Conservation (phyloP, 1,140 invertebrate species). For the Homarus americanus region DNA sequence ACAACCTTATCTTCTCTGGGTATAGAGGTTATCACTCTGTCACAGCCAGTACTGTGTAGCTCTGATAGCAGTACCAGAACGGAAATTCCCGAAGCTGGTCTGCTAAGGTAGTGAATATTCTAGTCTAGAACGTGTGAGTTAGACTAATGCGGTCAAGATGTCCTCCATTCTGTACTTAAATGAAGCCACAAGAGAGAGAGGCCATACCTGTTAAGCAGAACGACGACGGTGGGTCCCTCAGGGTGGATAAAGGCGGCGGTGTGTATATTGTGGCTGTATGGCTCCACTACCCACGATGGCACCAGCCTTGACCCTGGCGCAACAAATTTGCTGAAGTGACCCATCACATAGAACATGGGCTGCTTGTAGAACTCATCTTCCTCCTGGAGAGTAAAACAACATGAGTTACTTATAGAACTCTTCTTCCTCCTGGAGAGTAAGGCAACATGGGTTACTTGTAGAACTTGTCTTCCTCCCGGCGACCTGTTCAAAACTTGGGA, state of each 20-base stretch:
- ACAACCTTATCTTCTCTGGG: no score
- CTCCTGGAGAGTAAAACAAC: not conserved
- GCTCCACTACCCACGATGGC: not conserved
- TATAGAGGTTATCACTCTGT: no score
- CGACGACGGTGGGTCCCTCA: slow-evolving; percentile 87
- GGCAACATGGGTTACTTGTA: not conserved
- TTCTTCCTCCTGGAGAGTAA: not conserved
- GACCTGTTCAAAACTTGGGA: no score
- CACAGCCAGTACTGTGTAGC: no score
- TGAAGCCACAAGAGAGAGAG: not conserved
- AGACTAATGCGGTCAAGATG: no score
- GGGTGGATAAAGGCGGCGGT: slow-evolving; percentile 85
- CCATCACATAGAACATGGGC: slow-evolving; percentile 48
- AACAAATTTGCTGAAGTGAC: slow-evolving; percentile 53
- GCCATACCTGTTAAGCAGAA: not conserved
- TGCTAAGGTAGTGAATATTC: no score
- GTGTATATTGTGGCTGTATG: not conserved
- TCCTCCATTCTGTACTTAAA: no score
- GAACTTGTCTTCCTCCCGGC: not conserved
- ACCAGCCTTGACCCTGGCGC: not conserved
- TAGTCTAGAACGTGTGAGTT: no score
- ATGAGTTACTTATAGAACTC: no score
- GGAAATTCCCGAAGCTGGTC: no score
- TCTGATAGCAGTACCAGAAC: no score
- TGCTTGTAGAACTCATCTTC: slow-evolving; percentile 53